A percentile compares a stretch with the other conserved stretches of the same genome.
phyloP scores from a whole-genome alignment of 2,113 vertebrate species.

The Sus scrofa region T2T-Sscrofa CM000830.6:26857001-26857500 shows the following conservation, averaged over 20 bases:
- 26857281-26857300: not conserved
- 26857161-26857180: not conserved
- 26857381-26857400: not conserved
- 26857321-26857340: not conserved
- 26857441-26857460: not conserved
- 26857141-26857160: not conserved
- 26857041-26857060: no score
- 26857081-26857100: not conserved
- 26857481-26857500: not conserved
- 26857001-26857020: no score
- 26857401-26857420: not conserved
- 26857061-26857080: no score
- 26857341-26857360: not conserved
- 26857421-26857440: not conserved
- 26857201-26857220: not conserved
- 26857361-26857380: not conserved
- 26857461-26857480: not conserved
- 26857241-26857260: not conserved
- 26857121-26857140: not conserved
- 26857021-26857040: no score
- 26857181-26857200: not conserved
- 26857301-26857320: not conserved
- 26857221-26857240: not conserved
- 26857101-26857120: constrained; percentile 10
- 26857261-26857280: not conserved